Percentiles rank a stretch among this genome's conserved stretches.
phyloP scores from a whole-genome alignment of 1,140 invertebrate species.

The Berghia stephanieae region DNA sequence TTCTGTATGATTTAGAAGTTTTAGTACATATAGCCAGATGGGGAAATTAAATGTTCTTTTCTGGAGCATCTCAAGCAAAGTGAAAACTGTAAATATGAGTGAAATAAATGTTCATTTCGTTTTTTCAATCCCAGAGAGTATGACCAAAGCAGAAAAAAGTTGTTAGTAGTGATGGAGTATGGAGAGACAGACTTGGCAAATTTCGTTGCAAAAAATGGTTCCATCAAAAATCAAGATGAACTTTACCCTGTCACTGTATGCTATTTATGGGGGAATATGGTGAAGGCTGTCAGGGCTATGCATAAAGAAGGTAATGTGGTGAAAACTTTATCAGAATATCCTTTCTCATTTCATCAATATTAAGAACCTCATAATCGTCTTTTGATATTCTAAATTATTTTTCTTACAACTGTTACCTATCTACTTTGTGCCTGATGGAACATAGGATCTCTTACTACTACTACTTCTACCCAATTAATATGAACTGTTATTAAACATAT shows the following conservation, averaged over 20 bases:
- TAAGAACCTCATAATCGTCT: neutral
- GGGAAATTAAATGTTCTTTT: too few species aligned
- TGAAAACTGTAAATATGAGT: neutral
- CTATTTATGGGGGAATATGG: slow-evolving; percentile 94
- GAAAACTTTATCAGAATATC: too few species aligned
- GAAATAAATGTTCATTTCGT: neutral
- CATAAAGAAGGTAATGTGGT: slow-evolving; percentile 89
- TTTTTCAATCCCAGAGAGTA: slow-evolving; percentile 68
- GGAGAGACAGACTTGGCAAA: slow-evolving; percentile 89
- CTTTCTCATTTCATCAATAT: slow-evolving; percentile 31
- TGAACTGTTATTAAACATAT: neutral
- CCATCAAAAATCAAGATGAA: slow-evolving; percentile 67
- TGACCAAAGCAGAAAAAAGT: slow-evolving; percentile 62
- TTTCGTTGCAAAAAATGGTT: slow-evolving; percentile 74
- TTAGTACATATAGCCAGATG: too few species aligned
- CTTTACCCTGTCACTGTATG: slow-evolving; percentile 76
- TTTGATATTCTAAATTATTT: neutral
- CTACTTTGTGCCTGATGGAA: too few species aligned
- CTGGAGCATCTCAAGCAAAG: neutral
- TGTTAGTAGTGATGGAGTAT: slow-evolving; percentile 91
- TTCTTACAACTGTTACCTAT: neutral
- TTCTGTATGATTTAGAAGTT: neutral
- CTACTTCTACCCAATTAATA: too few species aligned
- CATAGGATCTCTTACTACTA: neutral
- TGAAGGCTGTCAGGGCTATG: slow-evolving; percentile 88